Base-by-base conservation (phyloP, 2,113 vertebrate genomes). In the Chionis minor region DNA sequence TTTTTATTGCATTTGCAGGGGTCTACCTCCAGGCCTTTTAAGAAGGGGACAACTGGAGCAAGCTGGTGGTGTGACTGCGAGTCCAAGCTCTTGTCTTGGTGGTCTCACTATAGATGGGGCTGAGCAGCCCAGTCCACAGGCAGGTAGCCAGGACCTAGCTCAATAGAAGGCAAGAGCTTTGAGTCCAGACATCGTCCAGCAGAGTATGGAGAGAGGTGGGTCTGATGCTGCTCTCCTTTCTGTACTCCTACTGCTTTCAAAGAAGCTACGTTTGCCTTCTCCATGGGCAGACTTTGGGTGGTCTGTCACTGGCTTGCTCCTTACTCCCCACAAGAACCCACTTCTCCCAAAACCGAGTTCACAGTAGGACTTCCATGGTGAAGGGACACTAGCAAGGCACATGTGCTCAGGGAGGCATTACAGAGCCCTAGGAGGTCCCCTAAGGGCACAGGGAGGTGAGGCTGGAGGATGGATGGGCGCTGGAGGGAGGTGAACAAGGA, bases 281-380 rank as follows among this genome's bases (percentile, higher is more conserved):
- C 4, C 5, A n/a, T 44, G 17, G 44, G 21, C 44, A 73, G 55
- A 74, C 1, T 54, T 32, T 23, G 47, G 9, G 20, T 66, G 32
- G 19, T 14, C 26, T 33, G 32, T 38, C 28, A 15, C 10, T 8
- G 8, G 7, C 9, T 42, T 78, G 28, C 30, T 78, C 33, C 38
- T 61, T 35, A 14, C 4, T 54, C 19, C 9, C 1, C 1, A 3
- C 10, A 33, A 23, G 28, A 80, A 8, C 3, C 4, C 14, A 10
- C 12, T 73, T 84, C 19, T 78, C 26, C 28, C 59, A 12, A 47
- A 56, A 49, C 0, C 22, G 54, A 77, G 3, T 35, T 70, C 21
- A 35, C 16, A n/a, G 32, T 8, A 58, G 24, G 32, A 51, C 13
- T 70, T 54, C 44, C 12, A 18, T 15, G 17, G 20, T 38, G 28